These are phyloP conservation scores for Paralichthys olivaceus DNA, from an alignment of 2,113 vertebrate species.

Conservation along the genomic window DNA sequence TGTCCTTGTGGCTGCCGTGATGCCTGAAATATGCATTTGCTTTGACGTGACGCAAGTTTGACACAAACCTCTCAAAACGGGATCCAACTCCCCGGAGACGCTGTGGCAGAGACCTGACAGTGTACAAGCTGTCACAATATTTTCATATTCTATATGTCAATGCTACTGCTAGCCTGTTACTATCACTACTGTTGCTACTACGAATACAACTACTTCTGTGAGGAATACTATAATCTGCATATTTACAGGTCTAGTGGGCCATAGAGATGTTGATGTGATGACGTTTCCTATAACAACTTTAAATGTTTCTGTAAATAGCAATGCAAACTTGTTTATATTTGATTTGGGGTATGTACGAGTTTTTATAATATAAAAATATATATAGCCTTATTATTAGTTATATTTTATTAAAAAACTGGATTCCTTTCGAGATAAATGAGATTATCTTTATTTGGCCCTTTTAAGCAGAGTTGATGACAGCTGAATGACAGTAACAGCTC, in stretches of 20 bases:
- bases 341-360: no score
- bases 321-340: no score
- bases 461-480: neutral
- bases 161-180: neutral
- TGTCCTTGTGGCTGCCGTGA: slow-evolving; percentile 44
- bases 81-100: slow-evolving; percentile 29
- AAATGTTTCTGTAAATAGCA: no score
- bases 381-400: no score
- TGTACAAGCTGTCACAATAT: slow-evolving; percentile 38
- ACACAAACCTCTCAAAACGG: slow-evolving; percentile 33
- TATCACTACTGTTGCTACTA: neutral
- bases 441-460: neutral
- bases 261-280: no score
- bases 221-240: neutral
- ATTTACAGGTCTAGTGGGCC: neutral
- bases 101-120: slow-evolving; percentile 22
- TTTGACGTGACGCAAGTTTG: slow-evolving; percentile 41
- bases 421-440: neutral
- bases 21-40: slow-evolving; percentile 45
- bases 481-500: neutral
- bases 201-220: neutral
- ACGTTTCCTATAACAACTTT: no score
- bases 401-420: no score
- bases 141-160: slow-evolving; percentile 10
- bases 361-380: no score